Base-by-base conservation (phyloP, 2,888 invertebrate genomes). In the Drosophila ustulata region DNA sequence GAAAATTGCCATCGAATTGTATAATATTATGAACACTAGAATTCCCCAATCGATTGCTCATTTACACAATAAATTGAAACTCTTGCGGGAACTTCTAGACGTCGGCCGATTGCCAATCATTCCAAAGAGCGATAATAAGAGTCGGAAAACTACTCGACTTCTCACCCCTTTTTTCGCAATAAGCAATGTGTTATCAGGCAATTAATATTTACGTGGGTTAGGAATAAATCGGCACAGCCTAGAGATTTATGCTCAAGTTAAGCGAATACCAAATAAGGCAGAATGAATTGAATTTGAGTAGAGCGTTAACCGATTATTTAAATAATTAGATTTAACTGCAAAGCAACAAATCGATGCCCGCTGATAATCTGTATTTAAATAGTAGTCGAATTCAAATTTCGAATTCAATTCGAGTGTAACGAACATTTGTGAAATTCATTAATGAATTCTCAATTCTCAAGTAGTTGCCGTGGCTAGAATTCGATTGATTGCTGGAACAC, bases 381-480 rank as follows among this genome's bases (percentile, higher is more conserved):
- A 34, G 4, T 34, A 34, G 3, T 9, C 7, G 30, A 30, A 8
- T 30, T 8, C 8, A 37, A 25, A 26, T 46, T 43, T 26, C 11
- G 3, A 28, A 11, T 28, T 46, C 26, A 28, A 11, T 37, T 46
- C 26, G 11, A 34, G 18, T 23, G 7, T 34, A 45, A 18, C 49
- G 26, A 26, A 39, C 28, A 23, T 26, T 47, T 50, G 45, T 64
- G 57, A 57, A 64, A 56, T 56, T 49, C 37, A 56, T 63, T 30
- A 63, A 63, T 63, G 56, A 63, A 59, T 45, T 45, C 13, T 32
- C 11, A 9, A 18, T 18, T 18, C 18, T 13, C 26, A 26, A 7
- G 11, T 2, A 4, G n/a, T 4, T 23, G 13, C 4, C 37, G 9
- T n/a, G 46, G 9, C 34, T 11, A 13, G 23, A 23, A 5, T 34